Conservation (phyloP, 2,113 vertebrate genomes). For the Lutjanus erythropterus region DNA sequence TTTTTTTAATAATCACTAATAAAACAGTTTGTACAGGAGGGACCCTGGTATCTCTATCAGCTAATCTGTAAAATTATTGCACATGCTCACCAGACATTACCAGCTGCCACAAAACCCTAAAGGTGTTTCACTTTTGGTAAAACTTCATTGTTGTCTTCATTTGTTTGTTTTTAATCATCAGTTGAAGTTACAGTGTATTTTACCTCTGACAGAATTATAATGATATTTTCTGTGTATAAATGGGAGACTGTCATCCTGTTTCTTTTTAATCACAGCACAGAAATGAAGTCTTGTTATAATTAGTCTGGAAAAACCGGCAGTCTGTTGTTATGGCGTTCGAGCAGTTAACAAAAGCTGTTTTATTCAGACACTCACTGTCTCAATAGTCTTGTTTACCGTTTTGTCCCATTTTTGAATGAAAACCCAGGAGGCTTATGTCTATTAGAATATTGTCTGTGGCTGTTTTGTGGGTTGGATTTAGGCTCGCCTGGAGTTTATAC, state of each 20-base stretch:
- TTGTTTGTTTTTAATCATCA: too few species aligned
- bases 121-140: too few species aligned
- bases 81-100: too few species aligned
- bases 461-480: background rate
- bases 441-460: background rate
- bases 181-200: too few species aligned
- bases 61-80: too few species aligned
- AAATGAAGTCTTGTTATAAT: slow-evolving; percentile 35
- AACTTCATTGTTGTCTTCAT: too few species aligned
- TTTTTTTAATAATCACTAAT: too few species aligned
- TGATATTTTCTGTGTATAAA: background rate
- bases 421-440: slow-evolving; percentile 45
- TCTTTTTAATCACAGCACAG: slow-evolving; percentile 34
- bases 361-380: slow-evolving; percentile 34
- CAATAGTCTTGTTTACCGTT: slow-evolving; percentile 55
- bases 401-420: slow-evolving; percentile 27
- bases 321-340: slow-evolving; percentile 38
- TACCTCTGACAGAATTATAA: background rate
- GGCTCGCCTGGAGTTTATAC: background rate
- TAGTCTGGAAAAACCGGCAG: slow-evolving; percentile 31
- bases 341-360: slow-evolving; percentile 38
- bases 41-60: too few species aligned
- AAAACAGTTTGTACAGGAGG: too few species aligned
- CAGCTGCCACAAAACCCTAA: too few species aligned
- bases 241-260: background rate